A percentile compares a stretch with the other conserved stretches of the same genome.
Conservation (phyloP, 2,113 vertebrate genomes). For the Dendropsophus ebraccatus region DNA sequence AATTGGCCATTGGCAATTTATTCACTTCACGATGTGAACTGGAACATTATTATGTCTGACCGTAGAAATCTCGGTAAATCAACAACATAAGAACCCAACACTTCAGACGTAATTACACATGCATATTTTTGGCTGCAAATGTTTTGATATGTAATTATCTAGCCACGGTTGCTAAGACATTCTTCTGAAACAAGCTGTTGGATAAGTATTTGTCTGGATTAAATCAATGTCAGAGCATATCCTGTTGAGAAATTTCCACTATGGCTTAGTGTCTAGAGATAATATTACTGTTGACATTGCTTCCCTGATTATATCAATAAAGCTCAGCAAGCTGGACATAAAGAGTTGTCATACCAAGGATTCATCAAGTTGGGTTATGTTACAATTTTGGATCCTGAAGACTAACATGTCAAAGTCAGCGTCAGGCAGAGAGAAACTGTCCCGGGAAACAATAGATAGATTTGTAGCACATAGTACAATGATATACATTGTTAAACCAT, state of each 20-base stretch:
- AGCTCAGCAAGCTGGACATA: conserved; percentile 49
- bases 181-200: conserved; percentile 32
- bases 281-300: conserved; percentile 55
- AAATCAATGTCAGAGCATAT: conserved; percentile 56
- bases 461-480: neutral
- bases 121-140: conserved; percentile 33
- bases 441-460: neutral
- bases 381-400: conserved; percentile 33
- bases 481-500: neutral
- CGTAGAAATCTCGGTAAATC: conserved; percentile 10
- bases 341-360: conserved; percentile 51
- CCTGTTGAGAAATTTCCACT: conserved; percentile 51
- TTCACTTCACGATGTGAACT: conserved; percentile 9
- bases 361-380: conserved; percentile 25
- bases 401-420: conserved; percentile 4
- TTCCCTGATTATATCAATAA: conserved; percentile 57
- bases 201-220: conserved; percentile 56
- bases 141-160: conserved; percentile 52
- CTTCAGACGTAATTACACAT: conserved; percentile 43
- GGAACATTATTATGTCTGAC: conserved; percentile 21
- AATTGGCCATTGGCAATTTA: conserved; percentile 11
- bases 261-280: conserved; percentile 50
- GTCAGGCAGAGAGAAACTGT: conserved; percentile 8
- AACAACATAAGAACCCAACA: conserved; percentile 25
- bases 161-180: conserved; percentile 14